Percentiles rank a stretch among this genome's conserved stretches.
phyloP scores from a whole-genome alignment of 2,797 vertebrate species.

The Orestias chungarensis region DNA sequence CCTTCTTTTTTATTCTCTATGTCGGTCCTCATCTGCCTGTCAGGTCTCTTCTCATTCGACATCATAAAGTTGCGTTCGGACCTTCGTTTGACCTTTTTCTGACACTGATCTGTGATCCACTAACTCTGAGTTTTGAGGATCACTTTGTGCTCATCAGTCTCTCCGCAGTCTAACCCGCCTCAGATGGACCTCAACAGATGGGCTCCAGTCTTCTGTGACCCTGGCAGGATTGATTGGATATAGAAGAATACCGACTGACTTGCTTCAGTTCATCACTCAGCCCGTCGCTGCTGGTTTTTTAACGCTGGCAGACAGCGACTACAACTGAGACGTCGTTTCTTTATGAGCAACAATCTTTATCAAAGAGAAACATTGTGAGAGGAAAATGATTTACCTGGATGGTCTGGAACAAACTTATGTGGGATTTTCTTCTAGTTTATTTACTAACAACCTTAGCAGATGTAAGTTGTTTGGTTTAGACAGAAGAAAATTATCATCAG shows the following conservation, averaged over 20 bases:
- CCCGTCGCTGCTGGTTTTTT: conserved; percentile 15
- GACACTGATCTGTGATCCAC: conserved; percentile 6
- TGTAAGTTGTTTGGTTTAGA: no score
- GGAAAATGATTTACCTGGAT: conserved; percentile 24
- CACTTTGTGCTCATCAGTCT: not conserved
- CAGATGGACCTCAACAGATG: not conserved
- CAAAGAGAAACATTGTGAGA: conserved; percentile 24
- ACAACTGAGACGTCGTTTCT: conserved; percentile 32
- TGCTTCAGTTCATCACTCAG: not conserved
- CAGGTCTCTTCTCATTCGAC: conserved; percentile 24
- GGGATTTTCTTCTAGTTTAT: conserved; percentile 8
- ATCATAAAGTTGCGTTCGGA: conserved; percentile 12
- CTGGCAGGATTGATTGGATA: not conserved
- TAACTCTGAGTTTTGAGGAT: not conserved
- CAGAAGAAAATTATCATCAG: no score
- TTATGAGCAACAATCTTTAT: conserved; percentile 22
- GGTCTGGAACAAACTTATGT: conserved; percentile 9
- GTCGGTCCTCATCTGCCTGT: conserved; percentile 29
- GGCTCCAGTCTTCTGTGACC: not conserved
- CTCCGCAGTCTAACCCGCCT: not conserved
- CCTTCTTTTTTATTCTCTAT: not conserved
- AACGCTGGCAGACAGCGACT: conserved; percentile 7
- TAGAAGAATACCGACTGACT: conserved; percentile 19
- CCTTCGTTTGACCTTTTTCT: conserved; percentile 45
- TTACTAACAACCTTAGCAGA: no score